A percentile compares a stretch with the other conserved stretches of the same genome.
phyloP scores from a whole-genome alignment of 2,113 vertebrate species.

The Clarias magur region DNA sequence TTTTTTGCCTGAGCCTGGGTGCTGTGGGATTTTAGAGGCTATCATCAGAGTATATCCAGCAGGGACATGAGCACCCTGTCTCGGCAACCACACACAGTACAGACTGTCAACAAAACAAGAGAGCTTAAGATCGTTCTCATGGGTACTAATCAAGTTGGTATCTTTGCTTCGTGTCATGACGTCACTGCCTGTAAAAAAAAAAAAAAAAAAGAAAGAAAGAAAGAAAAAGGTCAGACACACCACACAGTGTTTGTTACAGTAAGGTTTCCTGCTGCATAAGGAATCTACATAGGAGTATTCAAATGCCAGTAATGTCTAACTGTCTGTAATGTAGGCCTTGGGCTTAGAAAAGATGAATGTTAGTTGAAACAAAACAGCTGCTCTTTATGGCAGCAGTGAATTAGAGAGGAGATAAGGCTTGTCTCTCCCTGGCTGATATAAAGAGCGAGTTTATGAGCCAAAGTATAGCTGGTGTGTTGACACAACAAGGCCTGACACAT shows the following conservation, averaged over 20 bases:
- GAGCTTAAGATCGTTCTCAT: slow-evolving; percentile 23
- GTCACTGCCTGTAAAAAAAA: slow-evolving; percentile 24
- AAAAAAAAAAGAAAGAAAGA: too few relatives aligned
- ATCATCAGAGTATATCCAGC: slow-evolving; percentile 33
- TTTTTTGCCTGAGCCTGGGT: neutral
- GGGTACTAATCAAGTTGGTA: slow-evolving; percentile 48
- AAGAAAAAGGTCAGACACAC: neutral
- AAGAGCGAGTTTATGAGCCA: slow-evolving; percentile 20
- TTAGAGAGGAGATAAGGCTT: slow-evolving; percentile 34
- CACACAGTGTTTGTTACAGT: neutral
- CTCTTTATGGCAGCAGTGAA: slow-evolving; percentile 19
- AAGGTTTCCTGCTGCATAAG: slow-evolving; percentile 8
- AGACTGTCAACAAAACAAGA: slow-evolving; percentile 38
- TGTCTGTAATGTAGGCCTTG: neutral
- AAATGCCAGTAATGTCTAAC: neutral
- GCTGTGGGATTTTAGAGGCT: slow-evolving; percentile 32
- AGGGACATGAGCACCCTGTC: slow-evolving; percentile 29
- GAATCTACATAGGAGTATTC: neutral
- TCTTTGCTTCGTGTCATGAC: slow-evolving; percentile 31
- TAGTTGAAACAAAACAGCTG: slow-evolving; percentile 31
- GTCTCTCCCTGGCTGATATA: slow-evolving; percentile 39
- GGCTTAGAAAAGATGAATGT: neutral
- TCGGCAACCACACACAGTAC: slow-evolving; percentile 27
- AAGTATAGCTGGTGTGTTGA: slow-evolving; percentile 1
- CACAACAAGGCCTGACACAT: neutral